Conservation (phyloP, 2,888 invertebrate species). For the Sialis fuliginosa region DNA sequence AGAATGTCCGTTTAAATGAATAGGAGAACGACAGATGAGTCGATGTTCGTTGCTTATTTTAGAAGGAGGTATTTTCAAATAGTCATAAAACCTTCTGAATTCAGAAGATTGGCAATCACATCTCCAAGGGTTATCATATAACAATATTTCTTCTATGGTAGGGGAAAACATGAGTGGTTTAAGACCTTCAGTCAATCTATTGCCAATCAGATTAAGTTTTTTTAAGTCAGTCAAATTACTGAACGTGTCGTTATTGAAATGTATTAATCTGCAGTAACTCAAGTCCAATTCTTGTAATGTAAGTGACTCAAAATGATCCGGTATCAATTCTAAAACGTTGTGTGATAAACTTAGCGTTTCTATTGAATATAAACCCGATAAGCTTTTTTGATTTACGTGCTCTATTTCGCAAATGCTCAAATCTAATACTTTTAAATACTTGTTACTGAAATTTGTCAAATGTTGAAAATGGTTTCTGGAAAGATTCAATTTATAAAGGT, state of each 20-base stretch:
- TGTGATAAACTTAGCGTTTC: slow-evolving; percentile 42
- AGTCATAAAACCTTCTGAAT: slow-evolving; percentile 43
- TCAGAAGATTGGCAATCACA: slow-evolving; percentile 47
- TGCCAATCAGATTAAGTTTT: slow-evolving; percentile 46
- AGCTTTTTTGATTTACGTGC: slow-evolving; percentile 32
- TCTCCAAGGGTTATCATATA: slow-evolving; percentile 60
- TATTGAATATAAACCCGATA: slow-evolving; percentile 39
- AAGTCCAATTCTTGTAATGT: slow-evolving; percentile 41
- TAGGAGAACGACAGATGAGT: slow-evolving; percentile 48
- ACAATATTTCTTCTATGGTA: slow-evolving; percentile 37
- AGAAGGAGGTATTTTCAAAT: slow-evolving; percentile 34
- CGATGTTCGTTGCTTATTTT: slow-evolving; percentile 30
- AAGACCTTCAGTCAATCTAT: slow-evolving; percentile 47
- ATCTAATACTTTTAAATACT: slow-evolving; percentile 37
- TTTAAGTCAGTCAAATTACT: slow-evolving; percentile 38
- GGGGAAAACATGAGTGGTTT: slow-evolving; percentile 36
- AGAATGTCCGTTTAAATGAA: slow-evolving; percentile 37
- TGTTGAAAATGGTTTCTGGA: slow-evolving; percentile 44
- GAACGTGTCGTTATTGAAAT: slow-evolving; percentile 43
- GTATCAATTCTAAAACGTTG: slow-evolving; percentile 44
- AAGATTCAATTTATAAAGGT: slow-evolving; percentile 39
- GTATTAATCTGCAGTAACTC: slow-evolving; percentile 39
- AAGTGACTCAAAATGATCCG: slow-evolving; percentile 38
- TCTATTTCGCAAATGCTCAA: slow-evolving; percentile 49
- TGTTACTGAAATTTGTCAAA: slow-evolving; percentile 36